Evolutionary conservation across 2,888 invertebrate genomes (phyloP), one percentile per base, ranked within the genome.

Genomic region (Heliconius erato): DNA sequence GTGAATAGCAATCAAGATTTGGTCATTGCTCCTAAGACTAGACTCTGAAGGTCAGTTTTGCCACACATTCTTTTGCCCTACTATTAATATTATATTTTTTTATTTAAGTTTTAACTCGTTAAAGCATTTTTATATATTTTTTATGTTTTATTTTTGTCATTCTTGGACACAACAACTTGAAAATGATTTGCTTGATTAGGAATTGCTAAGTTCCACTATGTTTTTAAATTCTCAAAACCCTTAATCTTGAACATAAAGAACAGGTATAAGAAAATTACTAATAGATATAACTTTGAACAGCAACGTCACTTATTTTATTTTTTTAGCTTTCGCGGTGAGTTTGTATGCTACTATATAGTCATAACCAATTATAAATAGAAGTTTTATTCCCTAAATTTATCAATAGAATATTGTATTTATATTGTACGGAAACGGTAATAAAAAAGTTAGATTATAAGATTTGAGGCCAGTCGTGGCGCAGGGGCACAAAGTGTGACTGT

Each of bases 21-120:
- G 79, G 76, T 79, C 83, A 79, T 76, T 81, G 83, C 76, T 79
- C 83, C 65, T 72, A 59, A 82, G 26, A 80, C 65, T 77, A 78
- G 81, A 69, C 32, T 44, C 28, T 72, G 71, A 83, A 83, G 81
- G 79, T 71, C 79, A 77, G 76, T 26, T 54, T 54, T 71, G 14
- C 71, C 40, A 65, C 40, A 35, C 19, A 77, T 63, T 63, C 59
- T 76, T 65, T 35, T 76, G 49, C 26, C n/a, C 11, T 49, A 49
- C 49, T 49, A 74, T 44, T 44, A 16, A 72, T 44, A 16, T 44
- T 44, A 26, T 28, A 54, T 28, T 44, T 74, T 28, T 40, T 40
- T n/a, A 40, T 23, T 54, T 3, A 9, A 23, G 2, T 54, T 23
- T 54, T 54, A 72, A 65, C 6, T 26, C 16, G 26, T 32, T 28